A percentile compares a stretch with the other conserved stretches of the same genome.
Evolutionary conservation across 2,888 invertebrate genomes (phyloP).

Genomic region (Melinaea marsaeus): DNA sequence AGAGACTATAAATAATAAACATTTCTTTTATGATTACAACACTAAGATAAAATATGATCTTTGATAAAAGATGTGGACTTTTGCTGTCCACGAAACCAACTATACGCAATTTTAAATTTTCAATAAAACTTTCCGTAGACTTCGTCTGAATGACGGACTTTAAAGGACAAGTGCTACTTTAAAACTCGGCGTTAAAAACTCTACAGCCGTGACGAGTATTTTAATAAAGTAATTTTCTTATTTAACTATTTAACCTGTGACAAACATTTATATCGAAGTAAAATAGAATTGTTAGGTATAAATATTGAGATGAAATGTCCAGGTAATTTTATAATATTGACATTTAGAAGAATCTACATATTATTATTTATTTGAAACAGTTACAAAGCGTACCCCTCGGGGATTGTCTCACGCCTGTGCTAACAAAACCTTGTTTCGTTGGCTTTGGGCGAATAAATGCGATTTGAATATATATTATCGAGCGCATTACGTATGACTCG

Average conservation of each 20-base stretch:
- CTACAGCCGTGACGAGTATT: constrained; percentile 29
- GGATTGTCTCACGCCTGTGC: constrained; percentile 55
- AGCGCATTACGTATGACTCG: constrained; percentile 69
- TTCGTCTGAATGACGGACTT: constrained; percentile 34
- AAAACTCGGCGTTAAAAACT: constrained; percentile 33
- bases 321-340: background rate
- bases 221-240: constrained; percentile 10
- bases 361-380: constrained; percentile 30
- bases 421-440: constrained; percentile 68
- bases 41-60: constrained; percentile 14
- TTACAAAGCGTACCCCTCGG: constrained; percentile 53
- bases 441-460: constrained; percentile 69
- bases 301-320: constrained; percentile 4
- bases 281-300: background rate
- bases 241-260: constrained; percentile 1
- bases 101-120: constrained; percentile 37
- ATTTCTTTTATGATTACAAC: background rate
- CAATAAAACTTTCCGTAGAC: constrained; percentile 36
- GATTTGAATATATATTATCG: constrained; percentile 74
- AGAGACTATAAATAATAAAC: background rate
- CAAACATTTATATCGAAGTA: background rate
- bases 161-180: constrained; percentile 34
- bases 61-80: constrained; percentile 22
- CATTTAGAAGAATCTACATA: constrained; percentile 16
- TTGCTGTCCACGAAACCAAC: constrained; percentile 28